Evolutionary conservation across 2,113 vertebrate species (phyloP).

Genomic region (Pleuronectes platessa): DNA sequence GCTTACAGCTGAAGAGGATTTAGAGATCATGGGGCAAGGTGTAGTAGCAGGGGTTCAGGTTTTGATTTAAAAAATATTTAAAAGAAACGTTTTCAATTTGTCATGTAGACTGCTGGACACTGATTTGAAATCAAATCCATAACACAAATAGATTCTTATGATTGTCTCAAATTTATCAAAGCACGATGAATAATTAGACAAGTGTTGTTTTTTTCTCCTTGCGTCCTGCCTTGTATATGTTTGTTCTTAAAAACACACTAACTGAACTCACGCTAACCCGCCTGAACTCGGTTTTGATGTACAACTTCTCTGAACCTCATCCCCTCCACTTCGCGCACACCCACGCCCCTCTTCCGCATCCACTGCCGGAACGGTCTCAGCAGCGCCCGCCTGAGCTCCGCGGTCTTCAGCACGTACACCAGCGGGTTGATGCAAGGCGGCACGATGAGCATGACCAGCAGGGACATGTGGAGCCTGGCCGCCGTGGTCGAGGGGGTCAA

Average conservation of each 20-base stretch:
- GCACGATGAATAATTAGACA: too few species aligned
- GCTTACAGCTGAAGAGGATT: too few species aligned
- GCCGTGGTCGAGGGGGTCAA: conserved; percentile 10
- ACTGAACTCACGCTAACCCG: background rate
- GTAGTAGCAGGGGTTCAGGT: too few species aligned
- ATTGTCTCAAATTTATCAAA: too few species aligned
- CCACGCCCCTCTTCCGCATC: background rate
- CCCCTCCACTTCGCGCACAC: accelerated
- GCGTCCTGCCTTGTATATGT: too few species aligned
- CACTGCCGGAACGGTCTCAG: background rate
- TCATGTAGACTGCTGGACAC: too few species aligned
- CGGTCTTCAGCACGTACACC: conserved; percentile 65
- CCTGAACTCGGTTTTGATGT: conserved; percentile 1
- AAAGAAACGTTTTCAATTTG: too few species aligned
- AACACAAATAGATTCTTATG: too few species aligned
- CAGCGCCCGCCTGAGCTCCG: conserved; percentile 50
- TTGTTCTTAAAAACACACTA: background rate
- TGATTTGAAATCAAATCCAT: too few species aligned
- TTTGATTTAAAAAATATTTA: too few species aligned
- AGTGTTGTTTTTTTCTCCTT: too few species aligned
- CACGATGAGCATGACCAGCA: conserved; percentile 60
- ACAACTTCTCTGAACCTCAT: background rate
- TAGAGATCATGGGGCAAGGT: too few species aligned
- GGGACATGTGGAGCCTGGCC: conserved; percentile 50
- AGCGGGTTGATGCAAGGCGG: conserved; percentile 76